Conservation (phyloP, 2,797 vertebrate genomes). For the Setipinna tenuifilis region DNA sequence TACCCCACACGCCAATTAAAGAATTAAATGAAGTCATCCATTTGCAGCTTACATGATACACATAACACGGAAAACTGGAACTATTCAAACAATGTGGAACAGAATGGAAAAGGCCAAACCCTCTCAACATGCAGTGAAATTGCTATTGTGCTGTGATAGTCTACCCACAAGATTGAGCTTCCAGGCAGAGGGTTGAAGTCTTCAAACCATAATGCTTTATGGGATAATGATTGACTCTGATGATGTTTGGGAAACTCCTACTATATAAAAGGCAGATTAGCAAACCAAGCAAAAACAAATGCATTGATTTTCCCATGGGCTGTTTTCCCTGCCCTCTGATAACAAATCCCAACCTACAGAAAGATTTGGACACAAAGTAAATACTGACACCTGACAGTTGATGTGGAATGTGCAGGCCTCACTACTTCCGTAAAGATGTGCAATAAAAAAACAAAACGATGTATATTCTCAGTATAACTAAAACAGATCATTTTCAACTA, state of each 20-base stretch:
- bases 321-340: neutral
- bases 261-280: neutral
- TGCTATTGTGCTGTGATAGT: too few relatives aligned
- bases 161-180: too few relatives aligned
- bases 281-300: neutral
- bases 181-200: too few relatives aligned
- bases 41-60: too few relatives aligned
- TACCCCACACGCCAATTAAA: too few relatives aligned
- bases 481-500: neutral
- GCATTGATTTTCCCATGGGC: neutral
- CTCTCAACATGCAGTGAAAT: too few relatives aligned
- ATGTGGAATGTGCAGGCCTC: neutral
- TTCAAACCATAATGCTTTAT: neutral
- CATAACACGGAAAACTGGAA: too few relatives aligned
- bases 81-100: too few relatives aligned
- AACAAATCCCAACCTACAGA: neutral
- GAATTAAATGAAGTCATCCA: too few relatives aligned
- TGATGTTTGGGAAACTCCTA: neutral
- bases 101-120: too few relatives aligned
- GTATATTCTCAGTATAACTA: neutral
- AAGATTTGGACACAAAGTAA: neutral
- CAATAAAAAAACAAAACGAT: neutral
- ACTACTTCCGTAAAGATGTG: neutral
- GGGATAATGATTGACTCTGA: neutral
- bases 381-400: neutral